Base-by-base conservation (phyloP, 2,888 invertebrate genomes). In the Apotomis turbidana region DNA sequence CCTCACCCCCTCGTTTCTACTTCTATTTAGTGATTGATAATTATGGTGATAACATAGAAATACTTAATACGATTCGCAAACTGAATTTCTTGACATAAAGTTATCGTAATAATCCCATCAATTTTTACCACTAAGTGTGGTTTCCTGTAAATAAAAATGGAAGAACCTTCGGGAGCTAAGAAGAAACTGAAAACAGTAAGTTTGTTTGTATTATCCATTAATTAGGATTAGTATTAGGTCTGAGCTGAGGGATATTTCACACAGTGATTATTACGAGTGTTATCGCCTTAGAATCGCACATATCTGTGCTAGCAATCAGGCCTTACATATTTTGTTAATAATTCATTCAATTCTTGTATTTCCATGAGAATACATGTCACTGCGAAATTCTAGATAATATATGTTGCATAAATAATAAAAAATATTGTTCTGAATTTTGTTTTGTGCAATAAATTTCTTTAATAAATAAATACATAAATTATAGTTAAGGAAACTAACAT, bases 181-280 rank as follows among this genome's bases (percentile, higher is more conserved):
- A 93, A 93, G 79, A 93, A 93, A 83, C 81, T 93, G 0, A 93
- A 93, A 88, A 91, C 91, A 44, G 93, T 93, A 80, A 89, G 91
- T 90, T 59, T 44, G 9, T 61, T 49, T 71, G 44, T 6, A 52
- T 38, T 51, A 36, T 15, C 38, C 38, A 27, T 27, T 27, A 27
- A 61, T 51, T 55, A 8, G 12, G 13, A 36, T 60, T 10, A 44
- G 27, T 38, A 38, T 68, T 57, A 4, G 57, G 38, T 49, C 49
- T n/a, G 57, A 61, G 55, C 38, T 62, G 55, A 38, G 38, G 57
- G 12, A 70, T 13, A 27, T 36, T 62, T 62, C 8, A 12, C 38
- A 36, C 38, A 10, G 5, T 58, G 6, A 58, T 38, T 4, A n/a
- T 27, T 10, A 8, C 49, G 6, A 6, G 44, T 44, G 44, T 44